Evolutionary conservation across 2,797 vertebrate species (phyloP), one percentile per base, ranked within the genome.

Genomic region (Bovichtus diacanthus): DNA sequence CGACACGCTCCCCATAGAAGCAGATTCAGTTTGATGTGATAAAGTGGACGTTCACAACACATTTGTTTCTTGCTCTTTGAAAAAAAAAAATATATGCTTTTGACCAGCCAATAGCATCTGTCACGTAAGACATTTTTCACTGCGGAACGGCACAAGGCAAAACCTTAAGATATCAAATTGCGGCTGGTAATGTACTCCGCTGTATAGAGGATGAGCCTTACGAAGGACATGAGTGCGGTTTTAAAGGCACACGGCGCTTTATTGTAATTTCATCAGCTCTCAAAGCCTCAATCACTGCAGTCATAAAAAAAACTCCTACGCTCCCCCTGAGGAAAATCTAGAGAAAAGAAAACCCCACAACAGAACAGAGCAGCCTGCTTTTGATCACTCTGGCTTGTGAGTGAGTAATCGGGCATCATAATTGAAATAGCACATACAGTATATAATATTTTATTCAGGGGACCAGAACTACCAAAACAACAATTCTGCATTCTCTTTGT

Each of bases 231-330:
- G 53, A 78, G 67, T 41, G 38, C 9, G 10, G 19, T 64, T 76
- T 74, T 27, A 70, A 78, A 82, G 81, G 68, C 50, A 72, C 67
- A 74, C 25, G 1, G 27, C 3, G 5, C 36, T 46, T 79, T 85
- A 62, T 66, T 83, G 74, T 78, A 61, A 89, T 88, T 92, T 90
- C 70, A 84, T 86, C 83, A 65, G 73, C 59, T 86, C 73, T 87
- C 70, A 75, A 68, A 87, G 66, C 70, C 72, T 88, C 78, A 78
- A 73, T 88, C 85, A 86, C 47, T 63, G 69, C 55, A 49, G 64
- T 88, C 65, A 51, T 69, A 38, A 69, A 85, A 69, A 85, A 59
- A 76, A 44, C 63, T 78, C 81, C 65, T 31, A 76, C 74, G 19
- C 81, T 50, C 36, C 36, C 54, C 80, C 31, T 18, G 43, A 75